Evolutionary conservation across 2,888 invertebrate species (phyloP).

Genomic region (Lottia scabra): DNA sequence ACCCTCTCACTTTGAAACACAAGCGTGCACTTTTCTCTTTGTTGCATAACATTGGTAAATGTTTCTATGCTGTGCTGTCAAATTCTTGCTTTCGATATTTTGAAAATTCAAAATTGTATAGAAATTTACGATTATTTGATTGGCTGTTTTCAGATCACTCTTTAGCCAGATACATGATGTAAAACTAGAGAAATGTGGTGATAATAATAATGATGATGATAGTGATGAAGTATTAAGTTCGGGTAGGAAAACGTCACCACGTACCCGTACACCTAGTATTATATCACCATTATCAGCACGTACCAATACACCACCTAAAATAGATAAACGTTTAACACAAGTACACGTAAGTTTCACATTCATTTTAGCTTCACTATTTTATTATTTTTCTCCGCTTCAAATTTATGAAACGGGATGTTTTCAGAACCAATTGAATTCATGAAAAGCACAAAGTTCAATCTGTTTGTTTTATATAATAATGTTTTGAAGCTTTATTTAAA

Average conservation of each 20-base stretch:
- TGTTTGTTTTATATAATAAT: too few species aligned
- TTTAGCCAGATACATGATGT: constrained; percentile 65
- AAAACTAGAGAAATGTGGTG: constrained; percentile 54
- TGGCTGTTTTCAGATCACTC: constrained; percentile 48
- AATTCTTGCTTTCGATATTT: background rate
- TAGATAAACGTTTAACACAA: constrained; percentile 63
- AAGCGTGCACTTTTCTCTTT: too few species aligned
- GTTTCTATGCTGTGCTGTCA: background rate
- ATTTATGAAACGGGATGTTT: too few species aligned
- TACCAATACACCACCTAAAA: constrained; percentile 56
- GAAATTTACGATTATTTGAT: background rate
- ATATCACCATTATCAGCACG: constrained; percentile 36
- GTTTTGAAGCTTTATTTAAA: too few species aligned
- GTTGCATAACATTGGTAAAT: too few species aligned
- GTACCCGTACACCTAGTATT: constrained; percentile 37
- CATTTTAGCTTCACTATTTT: too few species aligned
- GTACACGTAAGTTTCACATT: constrained; percentile 54
- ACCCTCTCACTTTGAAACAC: too few species aligned
- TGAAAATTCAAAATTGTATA: too few species aligned
- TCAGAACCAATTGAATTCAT: too few species aligned
- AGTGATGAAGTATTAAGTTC: constrained; percentile 43
- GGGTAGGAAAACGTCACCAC: constrained; percentile 28
- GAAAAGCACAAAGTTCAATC: too few species aligned
- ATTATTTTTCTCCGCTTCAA: too few species aligned
- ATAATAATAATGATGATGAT: constrained; percentile 38